Base-by-base conservation (phyloP, 2,113 vertebrate genomes). In the Passer domesticus region DNA sequence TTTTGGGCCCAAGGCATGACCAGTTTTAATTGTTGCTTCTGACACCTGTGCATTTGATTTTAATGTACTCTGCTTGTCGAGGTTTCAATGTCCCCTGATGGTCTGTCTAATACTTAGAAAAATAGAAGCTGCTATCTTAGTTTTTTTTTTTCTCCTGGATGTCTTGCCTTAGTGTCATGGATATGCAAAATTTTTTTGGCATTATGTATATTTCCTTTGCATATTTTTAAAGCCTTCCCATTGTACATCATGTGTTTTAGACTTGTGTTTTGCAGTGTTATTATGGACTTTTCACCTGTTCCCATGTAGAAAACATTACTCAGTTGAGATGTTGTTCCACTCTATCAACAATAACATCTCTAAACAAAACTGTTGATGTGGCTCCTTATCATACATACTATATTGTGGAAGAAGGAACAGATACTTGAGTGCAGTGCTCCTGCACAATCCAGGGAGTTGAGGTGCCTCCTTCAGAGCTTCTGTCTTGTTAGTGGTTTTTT, bases 11-110 rank as follows among this genome's bases (percentile, higher is more conserved):
- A 66, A 60, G 55, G 16, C n/a, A 56, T 47, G 25, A 72, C 35
- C 2, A 55, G 0, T 25, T 18, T 12, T 52, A 55, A 7, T n/a
- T 76, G 7, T 80, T 1, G 1, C 49, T 76, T 75, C 47, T 84
- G 13, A 11, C 24, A 44, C 15, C 11, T 72, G 8, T 50, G 15
- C 47, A 7, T 19, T n/a, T 62, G 33, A 55, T 76, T 55, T 88
- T 49, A 39, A 21, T 58, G 56, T 35, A 39, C 17, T 70, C 24
- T 47, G 5, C 35, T 23, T 20, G 10, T 60, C 12, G 25, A 64
- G 6, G 23, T 58, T 79, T 86, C 33, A 37, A 0, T 24, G 27
- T 58, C 8, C 5, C 7, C 35, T 60, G 13, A 30, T 63, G 23
- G 6, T 59, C 43, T 50, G 78, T 87, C 43, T 33, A 50, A 4